Evolutionary conservation across 2,888 invertebrate species (phyloP).

Genomic region (Eupithecia centaureata): DNA sequence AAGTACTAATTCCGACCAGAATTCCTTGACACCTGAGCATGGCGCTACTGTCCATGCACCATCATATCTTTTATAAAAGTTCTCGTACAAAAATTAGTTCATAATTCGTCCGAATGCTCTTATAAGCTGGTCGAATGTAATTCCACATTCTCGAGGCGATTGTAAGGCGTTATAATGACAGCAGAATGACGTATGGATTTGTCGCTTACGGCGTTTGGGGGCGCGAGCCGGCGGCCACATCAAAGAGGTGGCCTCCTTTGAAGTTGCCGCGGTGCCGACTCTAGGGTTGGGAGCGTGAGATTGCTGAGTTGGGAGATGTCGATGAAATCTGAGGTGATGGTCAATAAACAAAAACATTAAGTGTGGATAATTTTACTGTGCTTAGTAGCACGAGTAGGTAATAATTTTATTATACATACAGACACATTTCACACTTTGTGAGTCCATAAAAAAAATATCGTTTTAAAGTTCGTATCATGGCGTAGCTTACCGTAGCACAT

Average conservation of each 20-base stretch:
- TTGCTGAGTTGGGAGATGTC: slow-evolving; percentile 46
- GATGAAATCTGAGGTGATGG: slow-evolving; percentile 49
- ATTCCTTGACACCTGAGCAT: slow-evolving; percentile 6
- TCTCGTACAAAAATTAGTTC: slow-evolving; percentile 30
- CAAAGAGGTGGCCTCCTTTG: slow-evolving; percentile 84
- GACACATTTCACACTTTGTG: no score
- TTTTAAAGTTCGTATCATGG: not conserved
- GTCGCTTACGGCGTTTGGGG: slow-evolving; percentile 83
- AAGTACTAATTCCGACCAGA: slow-evolving; percentile 50
- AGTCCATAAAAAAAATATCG: no score
- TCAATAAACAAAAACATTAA: no score
- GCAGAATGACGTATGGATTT: slow-evolving; percentile 84
- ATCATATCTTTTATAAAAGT: not conserved
- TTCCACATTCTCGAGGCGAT: slow-evolving; percentile 80
- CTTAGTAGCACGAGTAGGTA: not conserved
- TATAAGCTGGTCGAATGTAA: slow-evolving; percentile 53
- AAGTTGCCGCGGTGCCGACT: slow-evolving; percentile 79
- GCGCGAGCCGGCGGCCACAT: slow-evolving; percentile 83
- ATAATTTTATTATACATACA: no score
- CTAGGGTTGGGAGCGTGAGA: slow-evolving; percentile 58
- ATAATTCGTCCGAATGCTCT: slow-evolving; percentile 21
- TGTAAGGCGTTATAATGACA: slow-evolving; percentile 84
- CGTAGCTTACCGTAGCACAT: not conserved
- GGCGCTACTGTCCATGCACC: slow-evolving; percentile 26
- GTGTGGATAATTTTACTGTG: no score